These are phyloP conservation scores for Benitochromis conjunctus DNA, from an alignment of 2,113 vertebrate species.

Conservation along the genomic window DNA sequence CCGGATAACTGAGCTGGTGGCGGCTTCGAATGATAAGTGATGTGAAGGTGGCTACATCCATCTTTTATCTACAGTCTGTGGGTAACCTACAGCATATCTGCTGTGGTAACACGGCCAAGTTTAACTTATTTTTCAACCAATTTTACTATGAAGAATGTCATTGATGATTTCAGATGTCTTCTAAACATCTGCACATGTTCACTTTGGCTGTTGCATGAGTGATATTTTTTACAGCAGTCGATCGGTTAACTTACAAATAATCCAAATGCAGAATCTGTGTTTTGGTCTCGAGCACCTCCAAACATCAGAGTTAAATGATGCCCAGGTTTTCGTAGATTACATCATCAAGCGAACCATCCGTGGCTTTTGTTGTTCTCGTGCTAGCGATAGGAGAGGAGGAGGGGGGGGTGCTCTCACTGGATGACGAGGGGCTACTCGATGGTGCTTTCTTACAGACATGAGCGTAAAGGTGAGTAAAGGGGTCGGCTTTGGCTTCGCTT, in stretches of 20 bases:
- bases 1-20: not conserved
- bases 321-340: constrained; percentile 67
- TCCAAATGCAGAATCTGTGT: not conserved
- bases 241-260: too few species aligned
- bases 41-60: too few species aligned
- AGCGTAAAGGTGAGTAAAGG: constrained; percentile 58
- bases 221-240: too few species aligned
- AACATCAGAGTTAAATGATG: constrained; percentile 30
- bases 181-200: too few species aligned
- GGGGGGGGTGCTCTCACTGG: not conserved
- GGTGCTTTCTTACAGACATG: constrained; percentile 42
- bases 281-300: not conserved
- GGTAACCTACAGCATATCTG: fast-evolving
- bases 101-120: not conserved
- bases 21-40: too few species aligned
- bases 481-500: constrained; percentile 21
- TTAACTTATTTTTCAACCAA: fast-evolving
- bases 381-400: constrained; percentile 44
- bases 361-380: not conserved
- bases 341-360: not conserved
- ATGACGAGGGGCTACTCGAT: not conserved
- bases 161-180: not conserved
- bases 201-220: too few species aligned
- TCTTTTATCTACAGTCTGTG: not conserved
- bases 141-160: fast-evolving